Evolutionary conservation across 23 tunicate genomes (phyloP), one percentile per base, ranked within the genome.

Genomic region (Halocynthia roretzi): DNA sequence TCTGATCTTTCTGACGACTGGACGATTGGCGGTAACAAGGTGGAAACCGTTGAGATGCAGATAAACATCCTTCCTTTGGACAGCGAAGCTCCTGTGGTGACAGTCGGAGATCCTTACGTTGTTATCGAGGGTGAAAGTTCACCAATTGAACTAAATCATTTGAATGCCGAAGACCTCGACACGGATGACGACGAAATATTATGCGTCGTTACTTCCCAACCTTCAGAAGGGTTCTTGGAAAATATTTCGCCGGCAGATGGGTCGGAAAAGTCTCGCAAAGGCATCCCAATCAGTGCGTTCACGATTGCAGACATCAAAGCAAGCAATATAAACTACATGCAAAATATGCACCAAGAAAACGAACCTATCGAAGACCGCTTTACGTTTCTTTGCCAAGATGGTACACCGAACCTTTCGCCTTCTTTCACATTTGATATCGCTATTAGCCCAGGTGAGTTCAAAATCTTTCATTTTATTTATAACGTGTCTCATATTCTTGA

Each of bases 331-430:
- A 94, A 67, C 78, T 94, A 84, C 82, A 89, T 88, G 67, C 99
- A 94, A 78, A 84, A 91, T 67, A 83, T 79, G 22, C 87, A 88
- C 83, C 71, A 76, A 71, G 76, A 80, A 56, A 81, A 52, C 22
- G 99, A 94, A 61, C 99, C 99, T 40, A 81, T 70, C 7, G 95
- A 82, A 60, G 99, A 94, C 68, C 70, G 90, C 11, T 94, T 94
- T 78, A 31, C 91, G 9, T 87, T 94, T 62, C 57, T 85, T 21
- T 94, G 99, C 69, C 95, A 88, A 60, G 99, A 94, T 61, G 98
- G 98, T 19, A 74, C 86, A 11, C 98, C 98, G 10, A 92, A 92
- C 57, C 57, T 82, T 8, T 85, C 98, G 10, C 80, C 77, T 0
- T 23, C 71, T 5, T 57, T 54, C 22, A 78, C 82, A 52, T 86